Base-by-base conservation (phyloP, 2,113 vertebrate genomes). In the Periophthalmodon schlosseri region DNA sequence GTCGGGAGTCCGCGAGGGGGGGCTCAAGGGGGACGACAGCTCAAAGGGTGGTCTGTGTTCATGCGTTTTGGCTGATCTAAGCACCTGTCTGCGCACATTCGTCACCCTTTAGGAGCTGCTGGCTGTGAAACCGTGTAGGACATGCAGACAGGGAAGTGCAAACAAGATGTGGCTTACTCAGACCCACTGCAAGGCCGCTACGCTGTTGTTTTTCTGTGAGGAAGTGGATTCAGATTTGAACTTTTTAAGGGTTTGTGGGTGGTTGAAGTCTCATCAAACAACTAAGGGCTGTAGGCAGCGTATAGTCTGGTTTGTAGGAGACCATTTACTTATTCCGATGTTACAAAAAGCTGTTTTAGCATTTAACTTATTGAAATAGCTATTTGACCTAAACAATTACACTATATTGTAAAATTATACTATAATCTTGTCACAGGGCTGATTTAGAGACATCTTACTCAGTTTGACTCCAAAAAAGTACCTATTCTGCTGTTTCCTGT, bases 1-100 rank as follows among this genome's bases (percentile, higher is more conserved):
- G 76, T 76, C 34, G 79, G 75, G 47, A 78, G 69, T 81, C 58
- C 67, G 66, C 21, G n/a, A 20, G n/a, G 13, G 46, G 50, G 57
- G 63, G 20, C 7, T 49, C 34, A 68, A 21, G 72, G 67, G 64
- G 0, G 28, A 69, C 73, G 70, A 68, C 74, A 72, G 61, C 75
- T 85, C 76, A 70, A 83, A 75, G 69, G 84, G 87, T 77, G 80
- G 84, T 80, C 76, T 33, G 20, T 72, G 83, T 79, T 79, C 68
- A 76, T 65, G 60, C 67, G 68, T 79, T 80, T 69, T 60, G 82
- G 79, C 85, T 89, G 82, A 87, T 86, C 72, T 77, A 75, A 87
- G 85, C 88, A 87, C 85, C 86, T 90, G 88, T 83, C 88, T 74
- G 58, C 77, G 71, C 69, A 74, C 60, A 84, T 90, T 70, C 77